Evolutionary conservation across 2,888 invertebrate genomes (phyloP).

Genomic region (Phoronis australis): DNA sequence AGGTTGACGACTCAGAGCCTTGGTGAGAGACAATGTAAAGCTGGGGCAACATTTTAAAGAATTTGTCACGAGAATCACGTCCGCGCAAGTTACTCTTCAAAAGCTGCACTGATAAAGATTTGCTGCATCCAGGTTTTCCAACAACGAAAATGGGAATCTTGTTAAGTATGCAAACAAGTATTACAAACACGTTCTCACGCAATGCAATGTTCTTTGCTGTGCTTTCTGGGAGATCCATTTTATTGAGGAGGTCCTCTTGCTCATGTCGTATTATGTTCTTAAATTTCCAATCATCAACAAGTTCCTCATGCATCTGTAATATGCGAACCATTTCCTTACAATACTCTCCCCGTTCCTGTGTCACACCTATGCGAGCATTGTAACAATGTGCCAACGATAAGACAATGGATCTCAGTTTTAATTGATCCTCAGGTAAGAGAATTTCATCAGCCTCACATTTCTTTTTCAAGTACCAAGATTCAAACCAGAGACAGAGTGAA

Average conservation of each 20-base stretch:
- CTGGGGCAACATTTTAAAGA: slow-evolving; percentile 8
- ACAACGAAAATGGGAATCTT: slow-evolving; percentile 13
- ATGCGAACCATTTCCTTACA: neutral
- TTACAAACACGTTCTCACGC: slow-evolving; percentile 14
- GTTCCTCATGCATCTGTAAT: neutral
- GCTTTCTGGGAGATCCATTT: slow-evolving; percentile 12
- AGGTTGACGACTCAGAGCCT: slow-evolving; percentile 16
- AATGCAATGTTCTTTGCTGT: slow-evolving; percentile 12
- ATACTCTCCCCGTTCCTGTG: neutral
- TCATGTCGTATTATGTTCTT: slow-evolving; percentile 4
- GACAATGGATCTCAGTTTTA: slow-evolving; percentile 5
- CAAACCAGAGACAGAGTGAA: slow-evolving; percentile 13
- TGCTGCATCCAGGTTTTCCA: slow-evolving; percentile 16
- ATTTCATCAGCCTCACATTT: slow-evolving; percentile 1
- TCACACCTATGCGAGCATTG: slow-evolving; percentile 4
- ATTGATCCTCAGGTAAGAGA: neutral
- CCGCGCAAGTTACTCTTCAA: slow-evolving; percentile 11
- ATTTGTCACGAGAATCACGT: slow-evolving; percentile 7
- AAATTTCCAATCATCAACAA: neutral
- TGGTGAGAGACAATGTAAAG: slow-evolving; percentile 9
- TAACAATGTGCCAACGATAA: slow-evolving; percentile 9
- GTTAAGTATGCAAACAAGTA: slow-evolving; percentile 11
- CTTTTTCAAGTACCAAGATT: slow-evolving; percentile 1
- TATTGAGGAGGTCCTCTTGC: slow-evolving; percentile 8
- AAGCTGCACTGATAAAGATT: slow-evolving; percentile 13